Evolutionary conservation across 2,888 invertebrate genomes (phyloP), one percentile per base, ranked within the genome.

Genomic region (Octonoba sinensis): DNA sequence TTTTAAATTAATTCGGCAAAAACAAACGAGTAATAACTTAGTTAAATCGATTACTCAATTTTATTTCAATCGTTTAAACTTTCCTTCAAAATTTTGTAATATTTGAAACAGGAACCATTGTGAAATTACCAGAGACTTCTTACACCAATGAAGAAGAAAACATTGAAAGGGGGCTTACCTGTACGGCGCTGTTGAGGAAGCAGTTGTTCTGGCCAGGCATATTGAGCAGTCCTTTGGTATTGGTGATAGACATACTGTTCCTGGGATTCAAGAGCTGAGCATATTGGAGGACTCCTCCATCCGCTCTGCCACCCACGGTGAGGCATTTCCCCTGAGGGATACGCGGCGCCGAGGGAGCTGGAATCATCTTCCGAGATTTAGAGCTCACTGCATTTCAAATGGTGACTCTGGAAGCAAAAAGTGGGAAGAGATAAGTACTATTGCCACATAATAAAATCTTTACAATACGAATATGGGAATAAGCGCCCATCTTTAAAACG

Each of bases 161-260:
- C n/a, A n/a, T n/a, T 8, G 22, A 8, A 4, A 56, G 12, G 22
- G 4, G 20, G 8, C 93, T 91, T 90, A 97, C 97, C 94, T 97
- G 97, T 65, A 97, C 96, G 84, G 97, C 96, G 88, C 96, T 96
- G 89, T 97, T 97, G 87, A 97, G 92, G 88, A 97, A 97, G 89
- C 97, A 97, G 90, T 97, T 97, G 90, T 97, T 97, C 88, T 94
- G 95, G 4, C 97, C 97, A 0, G 97, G 97, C 76, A 93, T 95
- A 90, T 97, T 97, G 88, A 96, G 92, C 60, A 97, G 91, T 51
- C 97, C 97, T 89, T 96, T 96, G 54, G 95, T 90, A 87, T 90
- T 88, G 36, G 86, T 87, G 56, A 88, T 87, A 75, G 89, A 88
- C 85, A 89, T 89, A 36, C 86, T 86, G 84, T 83, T 83, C 8